Evolutionary conservation across 2,797 vertebrate species (phyloP).

Genomic region (Botia almorhae): DNA sequence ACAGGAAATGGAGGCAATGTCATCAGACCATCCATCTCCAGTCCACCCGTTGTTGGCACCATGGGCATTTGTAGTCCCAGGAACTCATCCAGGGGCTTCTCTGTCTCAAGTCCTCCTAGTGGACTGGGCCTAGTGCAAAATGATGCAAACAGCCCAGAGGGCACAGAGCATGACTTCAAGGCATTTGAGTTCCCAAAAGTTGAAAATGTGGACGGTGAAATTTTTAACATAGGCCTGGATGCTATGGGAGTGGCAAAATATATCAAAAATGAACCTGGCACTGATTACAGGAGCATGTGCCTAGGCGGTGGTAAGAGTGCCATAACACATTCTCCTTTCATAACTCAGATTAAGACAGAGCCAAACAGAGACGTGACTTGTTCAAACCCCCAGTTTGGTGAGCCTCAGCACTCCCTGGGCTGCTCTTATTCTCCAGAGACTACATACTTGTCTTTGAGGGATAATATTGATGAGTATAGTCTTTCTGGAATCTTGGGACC

Average conservation of each 20-base stretch:
- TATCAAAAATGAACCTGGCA: slow-evolving; percentile 95
- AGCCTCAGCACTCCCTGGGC: slow-evolving; percentile 82
- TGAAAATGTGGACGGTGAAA: slow-evolving; percentile 87
- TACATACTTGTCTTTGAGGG: slow-evolving; percentile 96
- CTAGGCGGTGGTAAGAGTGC: slow-evolving; percentile 84
- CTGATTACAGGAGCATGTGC: slow-evolving; percentile 90
- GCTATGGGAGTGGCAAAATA: slow-evolving; percentile 91
- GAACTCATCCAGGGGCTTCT: slow-evolving; percentile 82
- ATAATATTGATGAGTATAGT: slow-evolving; percentile 98
- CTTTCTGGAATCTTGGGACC: slow-evolving; percentile 98
- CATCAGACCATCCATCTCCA: slow-evolving; percentile 88
- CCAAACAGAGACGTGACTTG: slow-evolving; percentile 89
- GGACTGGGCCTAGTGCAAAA: slow-evolving; percentile 86
- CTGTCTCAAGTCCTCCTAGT: slow-evolving; percentile 80
- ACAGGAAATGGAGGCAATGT: slow-evolving; percentile 81
- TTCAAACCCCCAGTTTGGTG: slow-evolving; percentile 87
- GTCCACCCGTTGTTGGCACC: slow-evolving; percentile 84
- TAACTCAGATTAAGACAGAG: slow-evolving; percentile 93
- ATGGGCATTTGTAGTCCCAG: slow-evolving; percentile 89
- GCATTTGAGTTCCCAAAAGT: slow-evolving; percentile 91
- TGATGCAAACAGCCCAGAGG: slow-evolving; percentile 84
- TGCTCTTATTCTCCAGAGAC: slow-evolving; percentile 93
- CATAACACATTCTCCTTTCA: slow-evolving; percentile 81
- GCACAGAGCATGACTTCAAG: slow-evolving; percentile 84
- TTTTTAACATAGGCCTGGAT: slow-evolving; percentile 85